phyloP scores from a whole-genome alignment of 2,888 invertebrate genomes.

The Dascillus cervinus region DNA sequence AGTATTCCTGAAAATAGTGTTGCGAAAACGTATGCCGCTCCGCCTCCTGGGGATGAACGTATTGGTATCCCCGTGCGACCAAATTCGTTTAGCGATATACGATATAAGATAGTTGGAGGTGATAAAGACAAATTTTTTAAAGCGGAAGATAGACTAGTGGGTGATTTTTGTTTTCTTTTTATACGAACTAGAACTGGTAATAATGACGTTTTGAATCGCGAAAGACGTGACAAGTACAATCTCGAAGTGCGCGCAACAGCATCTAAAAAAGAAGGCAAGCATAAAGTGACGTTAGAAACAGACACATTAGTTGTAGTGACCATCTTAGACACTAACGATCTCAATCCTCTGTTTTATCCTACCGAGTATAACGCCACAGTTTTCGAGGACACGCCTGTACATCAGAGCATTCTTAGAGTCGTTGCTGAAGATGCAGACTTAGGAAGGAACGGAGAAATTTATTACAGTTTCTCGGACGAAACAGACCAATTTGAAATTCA shows the following conservation, averaged over 20 bases:
- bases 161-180: conserved; percentile 90
- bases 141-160: conserved; percentile 80
- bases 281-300: conserved; percentile 56
- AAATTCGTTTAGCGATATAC: conserved; percentile 50
- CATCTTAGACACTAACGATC: conserved; percentile 81
- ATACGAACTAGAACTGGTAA: conserved; percentile 83
- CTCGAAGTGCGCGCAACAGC: conserved; percentile 70
- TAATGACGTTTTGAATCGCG: conserved; percentile 86
- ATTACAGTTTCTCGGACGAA: conserved; percentile 81
- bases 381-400: conserved; percentile 79
- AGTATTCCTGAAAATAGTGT: conserved; percentile 88
- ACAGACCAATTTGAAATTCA: conserved; percentile 87
- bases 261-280: conserved; percentile 49
- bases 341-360: conserved; percentile 89
- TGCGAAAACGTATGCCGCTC: conserved; percentile 76
- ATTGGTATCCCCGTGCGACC: conserved; percentile 66
- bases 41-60: conserved; percentile 61
- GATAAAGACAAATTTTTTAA: conserved; percentile 89
- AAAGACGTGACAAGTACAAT: conserved; percentile 76
- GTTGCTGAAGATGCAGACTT: conserved; percentile 93
- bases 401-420: conserved; percentile 71
- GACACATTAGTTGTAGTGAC: conserved; percentile 64
- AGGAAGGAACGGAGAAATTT: conserved; percentile 93
- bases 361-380: conserved; percentile 81
- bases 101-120: conserved; percentile 80